Evolutionary conservation across 2,797 vertebrate genomes (phyloP).

Genomic region (Heterohyrax brucei): DNA sequence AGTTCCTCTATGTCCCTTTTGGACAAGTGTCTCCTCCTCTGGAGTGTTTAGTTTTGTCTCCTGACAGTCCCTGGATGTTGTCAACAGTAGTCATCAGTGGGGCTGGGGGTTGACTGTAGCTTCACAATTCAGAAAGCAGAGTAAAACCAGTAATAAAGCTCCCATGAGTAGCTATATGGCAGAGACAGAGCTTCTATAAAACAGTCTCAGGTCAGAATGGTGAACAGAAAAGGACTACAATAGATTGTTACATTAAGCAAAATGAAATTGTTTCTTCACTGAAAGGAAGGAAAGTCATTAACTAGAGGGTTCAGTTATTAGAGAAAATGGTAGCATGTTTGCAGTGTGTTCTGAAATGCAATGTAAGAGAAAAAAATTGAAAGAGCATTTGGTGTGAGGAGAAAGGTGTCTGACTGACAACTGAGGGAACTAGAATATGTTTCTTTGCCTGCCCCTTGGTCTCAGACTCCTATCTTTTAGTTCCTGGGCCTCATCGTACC

Average conservation of each 20-base stretch:
- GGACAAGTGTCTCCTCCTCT: neutral
- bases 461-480: neutral
- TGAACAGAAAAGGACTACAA: constrained; percentile 23
- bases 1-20: neutral
- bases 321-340: constrained; percentile 75
- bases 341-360: constrained; percentile 80
- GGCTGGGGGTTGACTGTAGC: neutral
- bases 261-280: neutral
- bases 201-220: constrained; percentile 26
- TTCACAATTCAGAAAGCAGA: neutral
- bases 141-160: neutral
- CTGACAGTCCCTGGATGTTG: neutral
- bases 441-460: neutral
- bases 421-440: neutral
- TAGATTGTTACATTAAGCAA: constrained; percentile 71
- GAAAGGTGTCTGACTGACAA: constrained; percentile 71
- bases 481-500: neutral
- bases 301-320: constrained; percentile 67
- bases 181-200: constrained; percentile 36
- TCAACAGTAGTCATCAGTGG: neutral
- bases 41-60: neutral
- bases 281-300: constrained; percentile 77
- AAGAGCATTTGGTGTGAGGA: constrained; percentile 66
- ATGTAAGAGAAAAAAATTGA: constrained; percentile 82
- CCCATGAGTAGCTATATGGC: rapidly evolving